phyloP scores from a whole-genome alignment of 2,888 invertebrate species.

The Argynnis bischoffii region DNA sequence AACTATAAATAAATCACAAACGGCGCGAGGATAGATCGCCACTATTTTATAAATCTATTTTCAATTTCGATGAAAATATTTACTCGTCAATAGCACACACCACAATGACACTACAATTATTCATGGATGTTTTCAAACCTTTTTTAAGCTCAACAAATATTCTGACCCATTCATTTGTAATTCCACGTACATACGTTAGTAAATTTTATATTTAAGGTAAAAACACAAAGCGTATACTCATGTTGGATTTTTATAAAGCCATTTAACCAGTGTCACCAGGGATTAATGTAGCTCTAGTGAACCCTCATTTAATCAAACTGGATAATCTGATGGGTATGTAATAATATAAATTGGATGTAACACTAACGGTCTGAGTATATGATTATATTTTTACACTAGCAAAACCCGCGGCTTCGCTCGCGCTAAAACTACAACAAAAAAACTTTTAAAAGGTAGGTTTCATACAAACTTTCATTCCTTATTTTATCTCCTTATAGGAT shows the following conservation, averaged over 20 bases:
- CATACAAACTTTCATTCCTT: too few species aligned
- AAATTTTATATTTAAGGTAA: slow-evolving; percentile 3
- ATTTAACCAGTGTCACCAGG: slow-evolving; percentile 17
- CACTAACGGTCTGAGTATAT: slow-evolving; percentile 1
- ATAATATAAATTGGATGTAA: slow-evolving; percentile 16
- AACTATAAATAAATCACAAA: too few species aligned
- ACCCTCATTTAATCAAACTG: slow-evolving; percentile 18
- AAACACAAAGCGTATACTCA: slow-evolving; percentile 6
- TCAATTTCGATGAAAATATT: too few species aligned
- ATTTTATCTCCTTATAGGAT: too few species aligned
- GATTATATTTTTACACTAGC: slow-evolving; percentile 9
- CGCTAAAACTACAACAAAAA: too few species aligned
- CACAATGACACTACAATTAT: not conserved
- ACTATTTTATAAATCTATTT: too few species aligned
- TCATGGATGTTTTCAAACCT: not conserved
- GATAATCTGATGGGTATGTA: slow-evolving; percentile 6
- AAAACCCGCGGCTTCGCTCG: too few species aligned
- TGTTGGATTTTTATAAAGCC: slow-evolving; percentile 12
- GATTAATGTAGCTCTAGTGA: slow-evolving; percentile 7
- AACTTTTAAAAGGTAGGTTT: too few species aligned
- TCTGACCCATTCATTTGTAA: slow-evolving; percentile 6
- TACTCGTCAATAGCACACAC: not conserved
- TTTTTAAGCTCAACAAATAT: not conserved
- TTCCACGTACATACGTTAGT: slow-evolving; percentile 1
- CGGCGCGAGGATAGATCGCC: too few species aligned